A percentile compares a stretch with the other conserved stretches of the same genome.
Evolutionary conservation across 2,113 vertebrate species (phyloP).

Genomic region (Aptenodytes forsteri): DNA sequence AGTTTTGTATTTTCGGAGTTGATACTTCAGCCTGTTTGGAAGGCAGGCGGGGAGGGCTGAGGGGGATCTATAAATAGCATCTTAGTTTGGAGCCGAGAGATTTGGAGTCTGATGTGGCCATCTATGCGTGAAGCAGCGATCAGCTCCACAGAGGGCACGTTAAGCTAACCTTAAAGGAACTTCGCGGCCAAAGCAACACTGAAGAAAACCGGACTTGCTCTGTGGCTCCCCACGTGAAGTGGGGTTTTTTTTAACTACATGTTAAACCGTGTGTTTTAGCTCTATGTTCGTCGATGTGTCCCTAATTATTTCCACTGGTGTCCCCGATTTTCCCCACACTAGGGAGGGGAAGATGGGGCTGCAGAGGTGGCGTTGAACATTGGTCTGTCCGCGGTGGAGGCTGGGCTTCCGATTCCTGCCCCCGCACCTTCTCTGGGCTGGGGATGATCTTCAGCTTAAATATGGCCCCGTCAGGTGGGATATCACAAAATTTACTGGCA

Average conservation of each 20-base stretch:
- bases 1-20: neutral
- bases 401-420: neutral
- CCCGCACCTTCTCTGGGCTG: neutral
- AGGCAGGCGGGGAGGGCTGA: neutral
- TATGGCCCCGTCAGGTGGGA: rapidly evolving
- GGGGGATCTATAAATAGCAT: neutral
- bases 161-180: neutral
- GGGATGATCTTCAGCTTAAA: neutral
- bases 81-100: neutral
- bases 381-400: rapidly evolving
- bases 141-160: neutral
- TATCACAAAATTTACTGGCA: neutral
- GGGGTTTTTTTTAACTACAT: neutral
- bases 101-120: neutral
- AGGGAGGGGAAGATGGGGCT: neutral
- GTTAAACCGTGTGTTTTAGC: rapidly evolving
- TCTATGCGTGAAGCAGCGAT: neutral
- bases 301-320: neutral
- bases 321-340: neutral
- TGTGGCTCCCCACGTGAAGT: neutral
- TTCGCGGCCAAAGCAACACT: rapidly evolving
- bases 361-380: neutral
- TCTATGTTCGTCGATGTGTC: rapidly evolving
- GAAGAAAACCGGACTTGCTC: neutral
- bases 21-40: neutral